Evolutionary conservation across 2,888 invertebrate species (phyloP).

Genomic region (Epistrophe eligans): DNA sequence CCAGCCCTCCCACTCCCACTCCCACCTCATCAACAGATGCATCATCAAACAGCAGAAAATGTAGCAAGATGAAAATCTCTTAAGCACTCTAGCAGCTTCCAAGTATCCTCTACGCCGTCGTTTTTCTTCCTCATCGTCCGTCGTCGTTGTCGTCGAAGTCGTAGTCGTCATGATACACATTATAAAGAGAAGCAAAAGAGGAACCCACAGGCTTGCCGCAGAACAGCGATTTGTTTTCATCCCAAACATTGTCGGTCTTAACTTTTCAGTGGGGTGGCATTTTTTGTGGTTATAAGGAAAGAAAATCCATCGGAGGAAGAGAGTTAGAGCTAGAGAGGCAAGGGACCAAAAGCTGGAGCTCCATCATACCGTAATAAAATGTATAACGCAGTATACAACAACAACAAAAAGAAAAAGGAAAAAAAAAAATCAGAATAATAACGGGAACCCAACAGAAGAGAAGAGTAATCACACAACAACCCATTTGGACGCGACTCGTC

Average conservation of each 20-base stretch:
- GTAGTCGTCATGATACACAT: conserved; percentile 48
- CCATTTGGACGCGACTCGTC: conserved; percentile 50
- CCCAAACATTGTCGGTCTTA: conserved; percentile 63
- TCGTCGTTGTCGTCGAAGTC: conserved; percentile 24
- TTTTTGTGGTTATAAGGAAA: conserved; percentile 6
- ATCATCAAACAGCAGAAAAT: conserved; percentile 55
- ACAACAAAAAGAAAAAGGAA: not conserved
- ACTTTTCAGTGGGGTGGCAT: conserved; percentile 58
- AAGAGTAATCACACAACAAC: conserved; percentile 59
- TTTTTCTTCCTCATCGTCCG: conserved; percentile 27
- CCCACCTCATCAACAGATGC: conserved; percentile 42
- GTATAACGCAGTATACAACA: conserved; percentile 45
- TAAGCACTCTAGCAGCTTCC: conserved; percentile 57
- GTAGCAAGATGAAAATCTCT: conserved; percentile 64
- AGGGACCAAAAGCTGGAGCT: conserved; percentile 51
- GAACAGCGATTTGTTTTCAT: conserved; percentile 71
- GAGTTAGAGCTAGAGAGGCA: not conserved
- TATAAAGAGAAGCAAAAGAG: conserved; percentile 30
- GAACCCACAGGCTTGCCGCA: conserved; percentile 62
- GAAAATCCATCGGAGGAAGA: not conserved
- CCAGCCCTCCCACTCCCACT: not conserved
- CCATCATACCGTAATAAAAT: conserved; percentile 59
- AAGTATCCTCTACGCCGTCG: conserved; percentile 13
- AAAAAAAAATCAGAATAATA: conserved; percentile 16
- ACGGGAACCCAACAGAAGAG: conserved; percentile 33